Percentiles rank a stretch among this genome's conserved stretches.
phyloP scores from a whole-genome alignment of 2,113 vertebrate genomes.

The Leuciscus idus region DNA sequence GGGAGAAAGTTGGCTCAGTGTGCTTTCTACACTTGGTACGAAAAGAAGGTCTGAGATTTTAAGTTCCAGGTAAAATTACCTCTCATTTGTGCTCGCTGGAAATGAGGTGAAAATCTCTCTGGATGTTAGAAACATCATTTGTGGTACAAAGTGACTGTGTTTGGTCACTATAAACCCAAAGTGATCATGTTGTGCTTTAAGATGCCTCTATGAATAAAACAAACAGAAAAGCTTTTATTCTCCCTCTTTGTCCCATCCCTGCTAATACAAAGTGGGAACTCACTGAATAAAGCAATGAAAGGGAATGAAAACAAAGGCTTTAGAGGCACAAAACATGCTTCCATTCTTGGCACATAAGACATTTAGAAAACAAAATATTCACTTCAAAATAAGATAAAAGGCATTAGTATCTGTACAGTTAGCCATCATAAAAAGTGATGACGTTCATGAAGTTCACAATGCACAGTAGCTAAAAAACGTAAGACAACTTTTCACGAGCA shows the following conservation, averaged over 20 bases:
- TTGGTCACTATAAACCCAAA: too few relatives aligned
- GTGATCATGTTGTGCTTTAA: neutral
- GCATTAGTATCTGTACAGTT: neutral
- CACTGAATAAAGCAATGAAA: neutral
- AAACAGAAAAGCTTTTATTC: neutral
- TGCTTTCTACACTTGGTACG: neutral
- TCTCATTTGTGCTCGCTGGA: neutral
- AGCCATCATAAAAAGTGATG: conserved; percentile 24
- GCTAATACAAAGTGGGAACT: neutral
- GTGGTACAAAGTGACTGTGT: neutral
- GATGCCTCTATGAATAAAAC: neutral
- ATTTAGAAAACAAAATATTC: conserved; percentile 1
- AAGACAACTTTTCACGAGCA: neutral
- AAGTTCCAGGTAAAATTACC: neutral
- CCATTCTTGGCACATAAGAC: neutral
- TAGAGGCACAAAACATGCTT: conserved; percentile 23
- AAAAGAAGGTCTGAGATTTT: neutral
- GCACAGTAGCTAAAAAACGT: neutral
- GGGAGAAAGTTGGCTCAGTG: conserved; percentile 14
- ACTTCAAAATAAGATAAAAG: conserved; percentile 18
- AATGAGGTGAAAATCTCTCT: neutral
- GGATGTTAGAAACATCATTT: neutral
- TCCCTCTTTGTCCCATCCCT: too few relatives aligned
- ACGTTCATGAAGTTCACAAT: neutral
- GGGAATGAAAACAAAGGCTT: neutral